Percentiles rank a stretch among this genome's conserved stretches.
Evolutionary conservation across 2,797 vertebrate genomes (phyloP).

Genomic region (Allobates femoralis): DNA sequence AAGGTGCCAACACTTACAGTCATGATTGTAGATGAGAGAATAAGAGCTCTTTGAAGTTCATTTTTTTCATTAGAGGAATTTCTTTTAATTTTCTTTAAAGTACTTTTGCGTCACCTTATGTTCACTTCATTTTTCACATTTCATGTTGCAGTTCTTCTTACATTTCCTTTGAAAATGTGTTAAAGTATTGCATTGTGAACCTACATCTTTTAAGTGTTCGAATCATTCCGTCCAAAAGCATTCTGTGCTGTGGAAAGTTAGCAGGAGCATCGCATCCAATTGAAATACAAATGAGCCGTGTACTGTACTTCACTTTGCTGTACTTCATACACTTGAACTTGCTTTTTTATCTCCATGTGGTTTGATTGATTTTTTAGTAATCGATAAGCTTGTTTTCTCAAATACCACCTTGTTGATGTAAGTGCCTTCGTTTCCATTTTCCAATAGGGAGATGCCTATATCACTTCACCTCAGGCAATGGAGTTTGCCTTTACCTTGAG

Average conservation of each 20-base stretch:
- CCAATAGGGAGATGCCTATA: conserved; percentile 3
- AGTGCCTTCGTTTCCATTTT: conserved; percentile 8
- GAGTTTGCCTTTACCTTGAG: not conserved
- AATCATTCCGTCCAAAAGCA: not conserved
- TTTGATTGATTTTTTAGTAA: conserved; percentile 23
- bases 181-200: not conserved
- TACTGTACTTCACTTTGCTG: conserved; percentile 10
- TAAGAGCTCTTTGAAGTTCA: no score
- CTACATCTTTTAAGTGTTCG: not conserved
- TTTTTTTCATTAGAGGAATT: no score
- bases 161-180: not conserved
- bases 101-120: no score
- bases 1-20: no score
- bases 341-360: conserved; percentile 27
- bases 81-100: no score
- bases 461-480: conserved; percentile 4
- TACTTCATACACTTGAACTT: conserved; percentile 21
- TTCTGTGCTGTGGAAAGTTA: not conserved
- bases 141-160: not conserved
- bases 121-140: not conserved
- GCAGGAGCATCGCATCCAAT: not conserved
- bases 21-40: no score
- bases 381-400: conserved; percentile 27
- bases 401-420: conserved; percentile 17
- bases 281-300: conserved; percentile 6